phyloP scores from a whole-genome alignment of 2,888 invertebrate species.

The Morinoia aosen region DNA sequence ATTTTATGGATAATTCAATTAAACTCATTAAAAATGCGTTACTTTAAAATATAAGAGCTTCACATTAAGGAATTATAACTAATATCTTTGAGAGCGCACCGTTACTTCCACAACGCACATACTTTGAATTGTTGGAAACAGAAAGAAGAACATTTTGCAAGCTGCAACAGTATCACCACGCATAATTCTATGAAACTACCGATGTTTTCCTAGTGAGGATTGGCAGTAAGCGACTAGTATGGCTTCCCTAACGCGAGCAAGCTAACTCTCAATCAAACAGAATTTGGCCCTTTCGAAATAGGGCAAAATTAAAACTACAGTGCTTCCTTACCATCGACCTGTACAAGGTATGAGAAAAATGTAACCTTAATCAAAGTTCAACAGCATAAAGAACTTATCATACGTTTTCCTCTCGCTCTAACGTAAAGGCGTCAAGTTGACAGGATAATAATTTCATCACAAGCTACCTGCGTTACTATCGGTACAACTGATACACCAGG shows the following conservation, averaged over 20 bases:
- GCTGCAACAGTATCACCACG: not conserved
- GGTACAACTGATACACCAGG: constrained; percentile 32
- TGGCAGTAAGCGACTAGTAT: constrained; percentile 52
- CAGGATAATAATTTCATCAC: constrained; percentile 29
- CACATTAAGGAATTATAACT: not conserved
- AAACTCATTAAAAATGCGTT: not conserved
- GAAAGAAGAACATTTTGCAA: not conserved
- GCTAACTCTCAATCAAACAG: constrained; percentile 1
- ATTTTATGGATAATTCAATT: not conserved
- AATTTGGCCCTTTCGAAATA: not conserved
- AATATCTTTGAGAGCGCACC: not conserved
- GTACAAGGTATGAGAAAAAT: constrained; percentile 41
- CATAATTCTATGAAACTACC: constrained; percentile 42
- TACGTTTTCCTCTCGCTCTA: not conserved
- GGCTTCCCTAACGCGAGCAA: constrained; percentile 25
- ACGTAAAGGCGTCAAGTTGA: not conserved
- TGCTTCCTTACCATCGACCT: constrained; percentile 21
- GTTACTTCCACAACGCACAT: not conserved
- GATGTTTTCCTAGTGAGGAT: constrained; percentile 14
- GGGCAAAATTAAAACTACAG: constrained; percentile 32
- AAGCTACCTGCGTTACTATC: constrained; percentile 45
- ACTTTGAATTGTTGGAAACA: not conserved
- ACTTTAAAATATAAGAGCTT: not conserved
- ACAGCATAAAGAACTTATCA: constrained; percentile 29
- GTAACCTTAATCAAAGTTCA: constrained; percentile 16